Evolutionary conservation across 2,797 vertebrate genomes (phyloP).

Genomic region (Falco rusticolus): DNA sequence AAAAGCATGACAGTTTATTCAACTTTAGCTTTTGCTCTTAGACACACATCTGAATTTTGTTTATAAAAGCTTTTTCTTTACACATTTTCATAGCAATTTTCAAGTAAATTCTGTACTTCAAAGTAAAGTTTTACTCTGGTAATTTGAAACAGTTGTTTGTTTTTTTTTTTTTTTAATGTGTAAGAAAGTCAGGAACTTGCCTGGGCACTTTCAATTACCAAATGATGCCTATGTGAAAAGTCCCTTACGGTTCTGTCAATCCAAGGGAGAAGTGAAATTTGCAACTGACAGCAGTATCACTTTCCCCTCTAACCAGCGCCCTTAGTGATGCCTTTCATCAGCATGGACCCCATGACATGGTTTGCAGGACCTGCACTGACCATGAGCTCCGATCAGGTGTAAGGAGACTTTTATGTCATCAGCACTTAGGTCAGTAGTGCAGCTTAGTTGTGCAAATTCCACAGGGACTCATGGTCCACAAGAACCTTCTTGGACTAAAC

Average conservation of each 20-base stretch:
- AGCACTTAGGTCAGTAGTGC: background rate
- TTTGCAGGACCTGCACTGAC: background rate
- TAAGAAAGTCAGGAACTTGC: background rate
- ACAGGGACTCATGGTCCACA: background rate
- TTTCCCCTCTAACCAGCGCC: background rate
- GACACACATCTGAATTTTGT: background rate
- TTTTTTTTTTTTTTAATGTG: background rate
- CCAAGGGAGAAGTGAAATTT: background rate
- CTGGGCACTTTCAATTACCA: background rate
- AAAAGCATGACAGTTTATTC: background rate
- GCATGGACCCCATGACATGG: background rate
- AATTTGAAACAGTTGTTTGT: background rate
- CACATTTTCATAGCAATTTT: background rate
- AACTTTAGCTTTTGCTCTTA: background rate
- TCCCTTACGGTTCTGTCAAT: background rate
- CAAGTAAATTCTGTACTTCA: background rate
- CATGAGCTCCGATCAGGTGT: background rate
- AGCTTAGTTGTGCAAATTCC: background rate
- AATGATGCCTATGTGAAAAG: background rate
- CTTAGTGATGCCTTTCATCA: background rate
- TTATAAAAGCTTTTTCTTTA: background rate
- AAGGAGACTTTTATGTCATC: background rate
- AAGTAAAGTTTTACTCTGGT: background rate
- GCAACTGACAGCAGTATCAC: accelerated
- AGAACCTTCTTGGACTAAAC: background rate